Evolutionary conservation across 2,797 vertebrate genomes (phyloP).

Genomic region (Kryptolebias ocellatus): DNA sequence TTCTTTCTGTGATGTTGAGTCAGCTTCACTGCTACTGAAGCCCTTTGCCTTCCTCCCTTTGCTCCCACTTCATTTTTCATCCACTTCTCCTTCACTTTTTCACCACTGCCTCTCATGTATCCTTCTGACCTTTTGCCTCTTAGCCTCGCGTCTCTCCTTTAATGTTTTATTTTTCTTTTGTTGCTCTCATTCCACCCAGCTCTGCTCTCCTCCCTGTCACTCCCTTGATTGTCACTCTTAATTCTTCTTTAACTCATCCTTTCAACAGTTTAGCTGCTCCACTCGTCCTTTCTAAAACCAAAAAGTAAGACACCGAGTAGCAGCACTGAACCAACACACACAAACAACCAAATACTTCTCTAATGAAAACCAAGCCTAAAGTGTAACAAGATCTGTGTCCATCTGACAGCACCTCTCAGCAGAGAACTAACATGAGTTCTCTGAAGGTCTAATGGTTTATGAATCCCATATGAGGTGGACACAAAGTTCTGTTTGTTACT

Average conservation of each 20-base stretch:
- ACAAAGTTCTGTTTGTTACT: no score
- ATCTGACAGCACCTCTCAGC: no score
- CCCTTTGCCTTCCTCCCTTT: slow-evolving; percentile 46
- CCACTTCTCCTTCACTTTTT: slow-evolving; percentile 30
- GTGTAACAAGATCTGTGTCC: no score
- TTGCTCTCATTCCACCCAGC: slow-evolving; percentile 31
- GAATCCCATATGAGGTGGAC: no score
- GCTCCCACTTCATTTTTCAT: slow-evolving; percentile 57
- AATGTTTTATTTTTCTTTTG: slow-evolving; percentile 43
- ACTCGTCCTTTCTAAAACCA: slow-evolving; percentile 34
- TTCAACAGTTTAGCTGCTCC: slow-evolving; percentile 16
- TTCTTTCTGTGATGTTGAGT: slow-evolving; percentile 38
- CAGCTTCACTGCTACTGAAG: slow-evolving; percentile 43
- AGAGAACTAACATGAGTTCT: no score
- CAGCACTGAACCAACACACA: slow-evolving; percentile 26
- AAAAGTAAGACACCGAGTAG: slow-evolving; percentile 47
- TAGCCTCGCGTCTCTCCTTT: slow-evolving; percentile 23
- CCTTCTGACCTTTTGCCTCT: slow-evolving; percentile 52
- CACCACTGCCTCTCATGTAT: slow-evolving; percentile 10
- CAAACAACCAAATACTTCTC: background rate
- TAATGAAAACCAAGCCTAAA: no score
- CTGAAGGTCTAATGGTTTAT: no score
- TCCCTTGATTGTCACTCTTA: slow-evolving; percentile 48
- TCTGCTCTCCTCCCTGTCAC: slow-evolving; percentile 21
- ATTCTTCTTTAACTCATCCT: slow-evolving; percentile 24